Conservation (phyloP, 2,888 invertebrate species). For the Notocelia uddmanniana region DNA sequence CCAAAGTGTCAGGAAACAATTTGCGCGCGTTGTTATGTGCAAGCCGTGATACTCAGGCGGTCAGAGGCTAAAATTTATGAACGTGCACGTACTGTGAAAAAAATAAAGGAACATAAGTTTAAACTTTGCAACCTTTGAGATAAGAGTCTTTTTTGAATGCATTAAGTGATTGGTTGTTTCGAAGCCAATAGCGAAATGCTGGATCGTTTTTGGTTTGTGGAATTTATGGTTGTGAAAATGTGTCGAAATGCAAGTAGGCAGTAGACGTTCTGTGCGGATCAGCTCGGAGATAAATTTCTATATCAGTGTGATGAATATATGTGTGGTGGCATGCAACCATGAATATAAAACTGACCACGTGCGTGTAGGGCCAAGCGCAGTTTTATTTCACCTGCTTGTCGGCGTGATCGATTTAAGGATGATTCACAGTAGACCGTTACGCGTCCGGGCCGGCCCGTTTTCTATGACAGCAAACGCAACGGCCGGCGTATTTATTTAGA, state of each 20-base stretch:
- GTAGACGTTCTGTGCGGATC: background rate
- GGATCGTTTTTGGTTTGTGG: constrained; percentile 29
- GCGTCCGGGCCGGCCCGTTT: too few relatives aligned
- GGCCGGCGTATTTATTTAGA: too few relatives aligned
- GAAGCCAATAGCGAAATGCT: constrained; percentile 36
- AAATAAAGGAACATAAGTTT: background rate
- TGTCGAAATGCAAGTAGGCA: constrained; percentile 3
- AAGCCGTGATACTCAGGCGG: constrained; percentile 42
- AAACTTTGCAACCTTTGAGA: background rate
- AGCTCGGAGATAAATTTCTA: background rate
- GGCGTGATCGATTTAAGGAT: too few relatives aligned
- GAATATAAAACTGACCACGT: too few relatives aligned
- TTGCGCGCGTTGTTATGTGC: constrained; percentile 44
- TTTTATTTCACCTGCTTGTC: too few relatives aligned
- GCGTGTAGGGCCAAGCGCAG: too few relatives aligned
- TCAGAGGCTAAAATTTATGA: constrained; percentile 45
- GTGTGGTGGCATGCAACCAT: too few relatives aligned
- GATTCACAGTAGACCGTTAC: too few relatives aligned
- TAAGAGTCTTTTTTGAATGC: constrained; percentile 10
- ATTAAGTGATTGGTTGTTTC: constrained; percentile 26
- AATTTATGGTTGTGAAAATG: constrained; percentile 30
- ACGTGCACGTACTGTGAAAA: constrained; percentile 40
- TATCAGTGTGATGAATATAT: background rate
- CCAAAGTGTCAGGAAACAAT: constrained; percentile 45
- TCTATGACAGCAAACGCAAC: too few relatives aligned